Conservation (phyloP, 2,888 invertebrate genomes). For the Drosophila parthenogenetica region DNA sequence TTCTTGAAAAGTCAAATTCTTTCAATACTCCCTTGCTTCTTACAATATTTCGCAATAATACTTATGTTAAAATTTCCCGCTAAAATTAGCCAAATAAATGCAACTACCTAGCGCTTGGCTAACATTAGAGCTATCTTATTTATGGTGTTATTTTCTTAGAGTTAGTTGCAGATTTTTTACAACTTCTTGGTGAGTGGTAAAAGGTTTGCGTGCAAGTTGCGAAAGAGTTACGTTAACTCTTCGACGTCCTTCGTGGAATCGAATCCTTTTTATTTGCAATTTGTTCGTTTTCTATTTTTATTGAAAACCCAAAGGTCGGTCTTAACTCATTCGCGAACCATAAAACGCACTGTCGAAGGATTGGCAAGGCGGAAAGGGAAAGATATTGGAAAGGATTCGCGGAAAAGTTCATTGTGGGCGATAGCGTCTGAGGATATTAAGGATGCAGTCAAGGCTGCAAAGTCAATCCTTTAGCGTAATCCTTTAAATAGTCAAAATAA, state of each 20-base stretch:
- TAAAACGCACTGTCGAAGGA: slow-evolving; percentile 49
- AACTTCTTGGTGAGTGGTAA: slow-evolving; percentile 52
- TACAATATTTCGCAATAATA: slow-evolving; percentile 12
- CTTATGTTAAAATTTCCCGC: slow-evolving; percentile 9
- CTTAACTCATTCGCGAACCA: slow-evolving; percentile 75
- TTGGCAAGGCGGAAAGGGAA: slow-evolving; percentile 26
- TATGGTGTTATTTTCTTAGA: slow-evolving; percentile 14
- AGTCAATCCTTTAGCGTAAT: slow-evolving; percentile 85
- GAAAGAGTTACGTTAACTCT: slow-evolving; percentile 83
- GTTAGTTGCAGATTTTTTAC: slow-evolving; percentile 37
- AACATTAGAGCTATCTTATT: slow-evolving; percentile 35
- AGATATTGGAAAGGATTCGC: slow-evolving; percentile 53
- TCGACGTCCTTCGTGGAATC: slow-evolving; percentile 65
- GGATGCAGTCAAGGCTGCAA: slow-evolving; percentile 75
- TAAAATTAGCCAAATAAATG: slow-evolving; percentile 10
- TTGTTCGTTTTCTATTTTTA: slow-evolving; percentile 37
- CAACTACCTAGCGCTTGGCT: slow-evolving; percentile 39
- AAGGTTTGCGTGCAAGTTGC: slow-evolving; percentile 70
- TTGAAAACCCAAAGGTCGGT: slow-evolving; percentile 56
- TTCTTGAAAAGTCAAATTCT: neutral
- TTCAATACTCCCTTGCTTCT: neutral
- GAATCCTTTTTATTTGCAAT: slow-evolving; percentile 45
- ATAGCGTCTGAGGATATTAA: slow-evolving; percentile 44
- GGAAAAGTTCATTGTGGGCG: slow-evolving; percentile 67
- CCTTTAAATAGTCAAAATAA: slow-evolving; percentile 84